phyloP scores from a whole-genome alignment of 2,888 invertebrate genomes.

The Rhingia rostrata region DNA sequence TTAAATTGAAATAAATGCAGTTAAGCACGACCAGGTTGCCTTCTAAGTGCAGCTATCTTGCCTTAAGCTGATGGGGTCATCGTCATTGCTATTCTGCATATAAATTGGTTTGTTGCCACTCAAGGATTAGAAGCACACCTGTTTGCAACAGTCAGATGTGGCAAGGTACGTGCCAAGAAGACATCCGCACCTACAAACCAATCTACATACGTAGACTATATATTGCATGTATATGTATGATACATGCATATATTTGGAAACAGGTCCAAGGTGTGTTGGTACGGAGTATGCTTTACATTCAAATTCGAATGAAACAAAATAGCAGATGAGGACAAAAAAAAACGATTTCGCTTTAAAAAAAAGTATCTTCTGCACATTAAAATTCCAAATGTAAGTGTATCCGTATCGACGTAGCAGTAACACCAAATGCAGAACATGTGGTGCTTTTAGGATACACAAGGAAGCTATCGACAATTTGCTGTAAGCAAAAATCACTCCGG shows the following conservation, averaged over 20 bases:
- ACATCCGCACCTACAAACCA: background rate
- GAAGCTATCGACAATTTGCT: conserved; percentile 60
- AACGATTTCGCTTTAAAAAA: too few species aligned
- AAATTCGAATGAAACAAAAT: background rate
- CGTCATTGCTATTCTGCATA: background rate
- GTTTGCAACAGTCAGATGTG: background rate
- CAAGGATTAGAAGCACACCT: conserved; percentile 1
- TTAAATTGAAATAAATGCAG: too few species aligned
- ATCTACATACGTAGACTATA: background rate
- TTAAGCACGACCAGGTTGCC: too few species aligned
- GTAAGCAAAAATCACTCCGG: conserved; percentile 56
- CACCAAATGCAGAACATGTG: conserved; percentile 49
- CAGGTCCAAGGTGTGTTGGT: background rate
- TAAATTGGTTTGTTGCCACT: background rate
- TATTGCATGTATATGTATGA: background rate
- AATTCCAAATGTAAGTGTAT: too few species aligned
- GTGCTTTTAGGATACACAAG: conserved; percentile 5
- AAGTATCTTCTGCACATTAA: too few species aligned
- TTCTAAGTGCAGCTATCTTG: too few species aligned
- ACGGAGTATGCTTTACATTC: background rate
- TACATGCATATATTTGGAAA: background rate
- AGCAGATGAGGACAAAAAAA: background rate
- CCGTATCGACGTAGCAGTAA: background rate
- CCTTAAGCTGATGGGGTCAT: conserved; percentile 1
- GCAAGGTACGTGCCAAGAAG: background rate